Conservation (phyloP, 2,888 invertebrate species). For the Chrysotoxum bicinctum region DNA sequence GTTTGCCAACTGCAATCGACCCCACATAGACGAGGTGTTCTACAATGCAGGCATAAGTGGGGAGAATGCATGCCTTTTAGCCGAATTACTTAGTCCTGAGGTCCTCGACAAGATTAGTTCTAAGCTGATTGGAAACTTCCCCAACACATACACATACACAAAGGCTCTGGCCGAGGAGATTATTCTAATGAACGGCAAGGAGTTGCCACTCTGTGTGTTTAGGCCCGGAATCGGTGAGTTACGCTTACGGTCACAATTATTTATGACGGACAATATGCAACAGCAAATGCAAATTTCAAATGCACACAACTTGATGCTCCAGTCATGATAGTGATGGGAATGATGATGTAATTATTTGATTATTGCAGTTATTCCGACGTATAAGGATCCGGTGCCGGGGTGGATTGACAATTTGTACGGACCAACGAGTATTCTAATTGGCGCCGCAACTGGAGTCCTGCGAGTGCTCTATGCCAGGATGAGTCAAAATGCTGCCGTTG, state of each 20-base stretch:
- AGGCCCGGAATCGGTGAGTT: slow-evolving; percentile 86
- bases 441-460: slow-evolving; percentile 84
- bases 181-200: slow-evolving; percentile 83
- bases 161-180: slow-evolving; percentile 87
- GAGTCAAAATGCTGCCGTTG: slow-evolving; percentile 79
- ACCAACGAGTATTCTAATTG: slow-evolving; percentile 81
- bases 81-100: slow-evolving; percentile 78
- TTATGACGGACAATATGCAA: not conserved
- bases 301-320: not conserved
- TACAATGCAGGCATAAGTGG: slow-evolving; percentile 80
- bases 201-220: slow-evolving; percentile 86
- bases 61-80: slow-evolving; percentile 78
- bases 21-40: slow-evolving; percentile 80
- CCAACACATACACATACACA: slow-evolving; percentile 89
- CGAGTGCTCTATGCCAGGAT: slow-evolving; percentile 78
- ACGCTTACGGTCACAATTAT: not conserved
- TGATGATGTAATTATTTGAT: slow-evolving; percentile 65
- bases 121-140: slow-evolving; percentile 79
- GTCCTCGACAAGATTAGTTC: slow-evolving; percentile 78
- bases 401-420: slow-evolving; percentile 89
- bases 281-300: not conserved
- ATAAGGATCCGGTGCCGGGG: slow-evolving; percentile 83
- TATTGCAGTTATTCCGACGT: slow-evolving; percentile 82
- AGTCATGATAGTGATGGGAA: slow-evolving; percentile 13
- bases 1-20: slow-evolving; percentile 85